Percentiles rank a stretch among this genome's conserved stretches.
Conservation (phyloP, 2,888 invertebrate genomes). For the Gymnosoma rotundatum region DNA sequence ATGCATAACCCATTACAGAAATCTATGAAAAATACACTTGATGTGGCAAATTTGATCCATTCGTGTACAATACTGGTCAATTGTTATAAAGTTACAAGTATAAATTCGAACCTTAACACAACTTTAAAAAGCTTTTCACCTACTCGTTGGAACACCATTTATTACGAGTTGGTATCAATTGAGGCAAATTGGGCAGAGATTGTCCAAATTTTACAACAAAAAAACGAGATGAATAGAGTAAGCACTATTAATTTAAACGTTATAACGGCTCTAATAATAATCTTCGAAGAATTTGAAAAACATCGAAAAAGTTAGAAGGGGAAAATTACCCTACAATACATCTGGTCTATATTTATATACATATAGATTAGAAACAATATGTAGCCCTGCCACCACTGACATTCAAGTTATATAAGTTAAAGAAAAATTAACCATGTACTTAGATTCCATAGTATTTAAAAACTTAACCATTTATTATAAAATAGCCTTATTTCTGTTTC, state of each 20-base stretch:
- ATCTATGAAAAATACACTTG: conserved; percentile 38
- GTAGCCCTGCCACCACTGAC: neutral
- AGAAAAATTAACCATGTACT: conserved; percentile 18
- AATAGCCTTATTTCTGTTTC: no score
- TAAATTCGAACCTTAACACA: no score
- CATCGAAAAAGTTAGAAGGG: conserved; percentile 34
- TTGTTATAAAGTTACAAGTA: no score
- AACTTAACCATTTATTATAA: no score
- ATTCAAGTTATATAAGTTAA: conserved; percentile 2
- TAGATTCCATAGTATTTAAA: conserved; percentile 52
- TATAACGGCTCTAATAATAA: neutral
- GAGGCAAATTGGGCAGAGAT: conserved; percentile 49
- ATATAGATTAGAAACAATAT: conserved; percentile 38
- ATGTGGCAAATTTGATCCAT: conserved; percentile 29
- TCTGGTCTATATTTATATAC: conserved; percentile 26
- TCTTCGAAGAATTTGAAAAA: neutral
- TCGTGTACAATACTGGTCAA: conserved; percentile 39
- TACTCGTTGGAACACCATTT: no score
- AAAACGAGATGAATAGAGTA: conserved; percentile 16
- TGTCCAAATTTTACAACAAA: conserved; percentile 13
- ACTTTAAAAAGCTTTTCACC: conserved; percentile 39
- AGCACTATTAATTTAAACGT: conserved; percentile 21
- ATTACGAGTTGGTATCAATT: no score
- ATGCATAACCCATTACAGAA: conserved; percentile 53
- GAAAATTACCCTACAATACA: conserved; percentile 46